phyloP scores from a whole-genome alignment of 2,888 invertebrate genomes.

The Tetramorium bicarinatum region DNA sequence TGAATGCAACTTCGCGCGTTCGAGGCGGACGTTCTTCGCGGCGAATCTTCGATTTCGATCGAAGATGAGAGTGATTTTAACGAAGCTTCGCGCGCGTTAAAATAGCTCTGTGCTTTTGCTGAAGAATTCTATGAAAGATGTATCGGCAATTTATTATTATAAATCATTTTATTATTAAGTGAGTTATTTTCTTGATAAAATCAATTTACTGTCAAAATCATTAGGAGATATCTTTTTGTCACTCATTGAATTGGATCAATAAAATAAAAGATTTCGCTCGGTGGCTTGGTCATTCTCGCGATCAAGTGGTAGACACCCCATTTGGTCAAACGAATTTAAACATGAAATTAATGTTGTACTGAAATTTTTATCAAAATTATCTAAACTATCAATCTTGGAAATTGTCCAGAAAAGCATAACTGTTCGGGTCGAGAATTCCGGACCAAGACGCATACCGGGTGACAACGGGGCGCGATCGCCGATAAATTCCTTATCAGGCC shows the following conservation, averaged over 20 bases:
- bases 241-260: not conserved
- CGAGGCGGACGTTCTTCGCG: not conserved
- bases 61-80: conserved; percentile 11
- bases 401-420: not conserved
- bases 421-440: not conserved
- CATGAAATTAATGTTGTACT: not conserved
- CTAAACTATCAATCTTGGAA: too few relatives aligned
- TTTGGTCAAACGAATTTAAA: not conserved
- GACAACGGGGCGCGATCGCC: conserved; percentile 17
- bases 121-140: not conserved
- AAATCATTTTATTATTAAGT: not conserved
- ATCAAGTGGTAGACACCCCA: not conserved
- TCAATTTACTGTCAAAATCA: not conserved
- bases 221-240: not conserved
- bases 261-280: not conserved
- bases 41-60: conserved; percentile 2
- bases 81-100: not conserved
- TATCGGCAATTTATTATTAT: conserved; percentile 5
- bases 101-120: not conserved
- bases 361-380: not conserved
- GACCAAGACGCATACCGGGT: not conserved
- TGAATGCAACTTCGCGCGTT: conserved; percentile 10
- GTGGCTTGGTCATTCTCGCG: not conserved
- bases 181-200: not conserved
- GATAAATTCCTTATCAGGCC: conserved; percentile 42